Evolutionary conservation across 2,888 invertebrate species (phyloP), one percentile per base, ranked within the genome.

Genomic region (Camptogramma bilineatum): DNA sequence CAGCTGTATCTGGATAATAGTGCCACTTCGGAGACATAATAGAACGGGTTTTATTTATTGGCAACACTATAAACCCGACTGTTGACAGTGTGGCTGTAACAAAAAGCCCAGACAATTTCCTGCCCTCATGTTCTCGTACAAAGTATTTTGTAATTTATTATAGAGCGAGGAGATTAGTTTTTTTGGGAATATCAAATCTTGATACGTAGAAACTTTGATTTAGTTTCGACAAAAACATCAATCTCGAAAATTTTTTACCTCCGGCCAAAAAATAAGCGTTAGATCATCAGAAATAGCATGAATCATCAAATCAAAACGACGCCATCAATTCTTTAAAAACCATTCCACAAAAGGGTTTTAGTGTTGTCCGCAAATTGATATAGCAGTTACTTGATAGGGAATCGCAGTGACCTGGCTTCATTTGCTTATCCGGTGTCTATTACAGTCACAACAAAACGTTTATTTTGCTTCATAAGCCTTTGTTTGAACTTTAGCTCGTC

Each of bases 261-360:
- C 66, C 69, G 69, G 73, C 76, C 84, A 64, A 69, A 65, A 61
- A 63, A 47, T 53, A 58, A 44, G 46, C 52, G 8, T 50, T 66
- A 13, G 46, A 80, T 75, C 80, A 71, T 68, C 70, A 81, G 85
- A 85, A 28, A 73, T 70, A 66, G 70, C 71, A 78, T 89, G 90
- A 90, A 76, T 90, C 91, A 91, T 84, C 83, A 73, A 69, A 74
- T 78, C 76, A 82, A 76, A 73, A 79, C 77, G 80, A 80, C 73
- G 79, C 72, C 82, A 86, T 87, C 84, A 80, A 81, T 79, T 78
- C 80, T 77, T 64, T 50, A 82, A 72, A 84, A 85, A 85, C 79
- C 82, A 72, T 75, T 78, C 81, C 81, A 81, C 81, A 83, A 83
- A 87, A 81, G 84, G 84, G 82, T 85, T 84, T n/a, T 74, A 72